phyloP scores from a whole-genome alignment of 37 sponge, comb jelly and placozoan genomes.

The Halichondria panicea region DNA sequence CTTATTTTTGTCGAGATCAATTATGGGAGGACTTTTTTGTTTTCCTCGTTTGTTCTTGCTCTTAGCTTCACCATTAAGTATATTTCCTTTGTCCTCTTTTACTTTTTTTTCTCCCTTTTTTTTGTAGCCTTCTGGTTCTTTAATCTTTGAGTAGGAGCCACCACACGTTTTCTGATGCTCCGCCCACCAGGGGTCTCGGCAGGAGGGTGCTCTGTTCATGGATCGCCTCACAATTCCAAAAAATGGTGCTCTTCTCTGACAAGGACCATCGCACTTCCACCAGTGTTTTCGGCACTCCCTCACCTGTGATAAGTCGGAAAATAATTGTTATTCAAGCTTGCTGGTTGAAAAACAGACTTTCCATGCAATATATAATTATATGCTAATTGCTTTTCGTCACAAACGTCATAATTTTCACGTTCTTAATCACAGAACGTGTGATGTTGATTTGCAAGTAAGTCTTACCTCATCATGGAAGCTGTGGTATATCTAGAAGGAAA shows the following conservation, averaged over 20 bases:
- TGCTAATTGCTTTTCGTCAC: background rate
- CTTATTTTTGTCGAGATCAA: background rate
- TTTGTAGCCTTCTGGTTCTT: constrained; percentile 73
- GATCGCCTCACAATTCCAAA: constrained; percentile 88
- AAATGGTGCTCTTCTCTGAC: constrained; percentile 82
- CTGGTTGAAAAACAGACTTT: background rate
- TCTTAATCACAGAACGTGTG: background rate
- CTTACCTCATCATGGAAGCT: constrained; percentile 93
- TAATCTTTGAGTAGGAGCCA: constrained; percentile 79
- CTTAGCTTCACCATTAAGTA: background rate
- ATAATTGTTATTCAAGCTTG: background rate
- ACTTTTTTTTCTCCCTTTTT: constrained; percentile 28
- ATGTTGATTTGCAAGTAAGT: background rate
- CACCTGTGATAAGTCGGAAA: constrained; percentile 38
- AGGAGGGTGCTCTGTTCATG: constrained; percentile 93
- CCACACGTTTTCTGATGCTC: constrained; percentile 82
- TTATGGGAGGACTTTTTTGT: background rate
- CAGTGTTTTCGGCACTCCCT: constrained; percentile 84
- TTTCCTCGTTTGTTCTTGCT: background rate
- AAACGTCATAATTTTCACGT: background rate
- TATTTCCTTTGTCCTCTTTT: background rate
- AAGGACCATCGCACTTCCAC: constrained; percentile 97
- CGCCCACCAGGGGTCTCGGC: constrained; percentile 88
- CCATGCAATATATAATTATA: background rate
- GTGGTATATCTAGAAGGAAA: constrained; percentile 82